Evolutionary conservation across 2,113 vertebrate species (phyloP).

Genomic region (Semnopithecus entellus): DNA sequence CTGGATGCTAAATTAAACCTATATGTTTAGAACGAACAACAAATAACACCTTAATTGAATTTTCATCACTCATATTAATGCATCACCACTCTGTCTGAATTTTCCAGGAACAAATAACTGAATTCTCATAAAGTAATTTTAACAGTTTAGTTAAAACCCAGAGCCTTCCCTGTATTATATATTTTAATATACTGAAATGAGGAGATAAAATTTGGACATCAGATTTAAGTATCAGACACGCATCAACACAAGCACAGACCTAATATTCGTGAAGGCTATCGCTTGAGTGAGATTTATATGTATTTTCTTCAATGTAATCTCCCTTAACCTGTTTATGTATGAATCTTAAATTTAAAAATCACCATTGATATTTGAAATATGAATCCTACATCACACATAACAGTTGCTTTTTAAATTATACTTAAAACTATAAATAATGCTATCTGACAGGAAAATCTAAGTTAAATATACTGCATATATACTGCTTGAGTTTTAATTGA

Average conservation of each 20-base stretch:
- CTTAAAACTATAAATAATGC: neutral
- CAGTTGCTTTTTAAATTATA: neutral
- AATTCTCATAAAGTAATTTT: constrained; percentile 54
- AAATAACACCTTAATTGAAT: constrained; percentile 26
- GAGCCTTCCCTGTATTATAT: neutral
- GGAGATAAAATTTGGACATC: neutral
- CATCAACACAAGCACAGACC: neutral
- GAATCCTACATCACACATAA: neutral
- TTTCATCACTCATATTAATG: constrained; percentile 19
- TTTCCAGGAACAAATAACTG: neutral
- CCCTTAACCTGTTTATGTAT: neutral
- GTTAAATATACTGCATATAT: neutral
- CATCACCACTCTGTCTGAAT: neutral
- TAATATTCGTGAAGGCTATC: neutral
- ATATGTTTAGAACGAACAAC: neutral
- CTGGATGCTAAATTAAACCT: neutral
- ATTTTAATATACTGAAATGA: neutral
- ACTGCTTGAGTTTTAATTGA: neutral
- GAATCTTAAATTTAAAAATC: neutral
- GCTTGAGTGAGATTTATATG: neutral
- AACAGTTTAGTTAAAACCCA: neutral
- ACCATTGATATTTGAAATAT: neutral
- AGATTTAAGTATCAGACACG: neutral
- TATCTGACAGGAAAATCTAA: neutral
- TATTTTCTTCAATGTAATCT: neutral